These are phyloP conservation scores for Capitulum mitella DNA, from an alignment of 2,888 invertebrate species.

Conservation along the genomic window DNA sequence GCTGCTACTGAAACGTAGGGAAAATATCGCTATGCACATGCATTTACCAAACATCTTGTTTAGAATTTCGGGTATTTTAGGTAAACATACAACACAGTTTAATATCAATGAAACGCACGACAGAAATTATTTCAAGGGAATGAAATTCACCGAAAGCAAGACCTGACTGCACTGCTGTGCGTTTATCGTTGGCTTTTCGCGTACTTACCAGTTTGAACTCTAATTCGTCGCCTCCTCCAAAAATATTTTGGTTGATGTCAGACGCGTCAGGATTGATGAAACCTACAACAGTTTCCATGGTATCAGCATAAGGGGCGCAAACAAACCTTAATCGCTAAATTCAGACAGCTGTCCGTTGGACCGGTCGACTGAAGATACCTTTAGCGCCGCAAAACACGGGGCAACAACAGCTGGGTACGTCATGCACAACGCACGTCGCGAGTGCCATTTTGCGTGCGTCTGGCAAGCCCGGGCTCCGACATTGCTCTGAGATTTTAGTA, in stretches of 20 bases:
- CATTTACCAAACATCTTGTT: too few relatives aligned
- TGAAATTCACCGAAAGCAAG: neutral
- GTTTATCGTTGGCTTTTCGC: too few relatives aligned
- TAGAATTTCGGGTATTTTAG: too few relatives aligned
- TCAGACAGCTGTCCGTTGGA: too few relatives aligned
- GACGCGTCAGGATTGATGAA: neutral
- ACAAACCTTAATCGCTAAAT: too few relatives aligned
- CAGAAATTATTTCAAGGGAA: neutral
- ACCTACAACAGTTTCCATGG: neutral
- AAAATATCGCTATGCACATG: too few relatives aligned
- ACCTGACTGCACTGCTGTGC: too few relatives aligned
- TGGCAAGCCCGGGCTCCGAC: neutral
- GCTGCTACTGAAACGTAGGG: too few relatives aligned
- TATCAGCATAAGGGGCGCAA: neutral
- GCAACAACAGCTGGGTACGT: neutral
- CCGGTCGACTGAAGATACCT: neutral
- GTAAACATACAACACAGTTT: neutral
- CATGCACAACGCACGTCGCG: neutral
- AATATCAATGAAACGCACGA: neutral
- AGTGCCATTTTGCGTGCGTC: neutral
- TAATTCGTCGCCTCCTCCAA: neutral
- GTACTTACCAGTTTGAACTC: neutral
- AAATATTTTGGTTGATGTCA: neutral
- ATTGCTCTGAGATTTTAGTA: too few relatives aligned
- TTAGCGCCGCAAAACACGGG: neutral